These are phyloP conservation scores for Cyrtonyx montezumae DNA, from an alignment of 2,113 vertebrate genomes.

Conservation along the genomic window DNA sequence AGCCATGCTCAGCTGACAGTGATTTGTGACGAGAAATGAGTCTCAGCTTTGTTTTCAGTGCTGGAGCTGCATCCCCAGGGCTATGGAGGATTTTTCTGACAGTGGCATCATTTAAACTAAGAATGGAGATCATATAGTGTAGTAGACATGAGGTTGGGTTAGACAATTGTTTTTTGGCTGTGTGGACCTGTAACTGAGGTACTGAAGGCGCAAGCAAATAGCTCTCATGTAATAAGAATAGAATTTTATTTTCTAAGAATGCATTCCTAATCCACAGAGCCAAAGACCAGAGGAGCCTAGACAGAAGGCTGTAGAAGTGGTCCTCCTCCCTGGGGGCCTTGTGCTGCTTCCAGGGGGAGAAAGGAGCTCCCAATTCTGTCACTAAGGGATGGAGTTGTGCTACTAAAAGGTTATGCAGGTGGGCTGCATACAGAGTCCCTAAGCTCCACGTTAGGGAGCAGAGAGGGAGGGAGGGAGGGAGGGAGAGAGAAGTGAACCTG, in stretches of 20 bases:
- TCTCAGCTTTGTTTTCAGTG: constrained; percentile 18
- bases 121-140: background rate
- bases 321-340: background rate
- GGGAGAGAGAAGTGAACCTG: background rate
- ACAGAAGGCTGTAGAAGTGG: background rate
- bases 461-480: background rate
- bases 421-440: background rate
- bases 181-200: background rate
- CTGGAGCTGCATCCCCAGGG: background rate
- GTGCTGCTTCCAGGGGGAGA: background rate
- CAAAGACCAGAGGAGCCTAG: background rate
- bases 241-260: background rate
- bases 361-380: fast-evolving
- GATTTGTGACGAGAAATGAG: background rate
- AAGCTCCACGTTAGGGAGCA: background rate
- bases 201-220: background rate
- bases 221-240: background rate
- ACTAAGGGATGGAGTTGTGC: background rate
- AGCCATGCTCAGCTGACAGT: background rate
- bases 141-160: background rate
- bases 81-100: constrained; percentile 4
- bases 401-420: background rate
- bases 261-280: background rate
- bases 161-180: background rate
- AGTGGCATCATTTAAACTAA: background rate